phyloP scores from a whole-genome alignment of 2,888 invertebrate species.

The Volucella zonaria region DNA sequence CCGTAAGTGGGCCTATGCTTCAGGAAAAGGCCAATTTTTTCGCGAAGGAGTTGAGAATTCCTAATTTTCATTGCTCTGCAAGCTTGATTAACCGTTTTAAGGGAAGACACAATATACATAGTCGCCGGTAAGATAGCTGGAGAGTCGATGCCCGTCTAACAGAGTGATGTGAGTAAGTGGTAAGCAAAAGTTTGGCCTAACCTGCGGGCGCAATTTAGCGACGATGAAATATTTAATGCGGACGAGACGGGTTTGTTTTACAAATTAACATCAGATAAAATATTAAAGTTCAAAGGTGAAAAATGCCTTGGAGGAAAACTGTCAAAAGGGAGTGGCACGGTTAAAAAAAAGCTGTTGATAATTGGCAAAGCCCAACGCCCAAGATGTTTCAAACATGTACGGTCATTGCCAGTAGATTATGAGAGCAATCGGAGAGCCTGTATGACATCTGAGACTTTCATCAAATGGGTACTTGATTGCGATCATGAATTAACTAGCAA shows the following conservation, averaged over 20 bases:
- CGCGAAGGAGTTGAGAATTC: background rate
- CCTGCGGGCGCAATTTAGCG: conserved; percentile 13
- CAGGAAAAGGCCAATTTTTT: conserved; percentile 5
- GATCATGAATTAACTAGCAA: too few species aligned
- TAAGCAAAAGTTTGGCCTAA: conserved; percentile 2
- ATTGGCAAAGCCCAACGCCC: conserved; percentile 1
- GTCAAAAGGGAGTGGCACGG: too few species aligned
- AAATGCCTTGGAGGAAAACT: background rate
- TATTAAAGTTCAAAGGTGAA: conserved; percentile 26
- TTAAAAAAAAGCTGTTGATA: too few species aligned
- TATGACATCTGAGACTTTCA: too few species aligned
- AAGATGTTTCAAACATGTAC: too few species aligned
- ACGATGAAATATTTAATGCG: conserved; percentile 16
- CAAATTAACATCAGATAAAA: conserved; percentile 31
- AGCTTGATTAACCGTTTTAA: conserved; percentile 4
- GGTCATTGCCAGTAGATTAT: too few species aligned
- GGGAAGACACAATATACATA: conserved; percentile 5
- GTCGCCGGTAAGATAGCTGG: conserved; percentile 23
- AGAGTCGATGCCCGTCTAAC: conserved; percentile 25
- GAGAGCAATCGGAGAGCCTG: too few species aligned
- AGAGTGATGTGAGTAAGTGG: conserved; percentile 23
- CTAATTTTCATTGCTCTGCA: conserved; percentile 22
- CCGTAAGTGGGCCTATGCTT: conserved; percentile 13
- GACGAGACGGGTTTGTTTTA: conserved; percentile 31
- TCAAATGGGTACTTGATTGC: too few species aligned